A percentile compares a stretch with the other conserved stretches of the same genome.
Evolutionary conservation across 2,888 invertebrate genomes (phyloP).

Genomic region (Isoperla grammatica): DNA sequence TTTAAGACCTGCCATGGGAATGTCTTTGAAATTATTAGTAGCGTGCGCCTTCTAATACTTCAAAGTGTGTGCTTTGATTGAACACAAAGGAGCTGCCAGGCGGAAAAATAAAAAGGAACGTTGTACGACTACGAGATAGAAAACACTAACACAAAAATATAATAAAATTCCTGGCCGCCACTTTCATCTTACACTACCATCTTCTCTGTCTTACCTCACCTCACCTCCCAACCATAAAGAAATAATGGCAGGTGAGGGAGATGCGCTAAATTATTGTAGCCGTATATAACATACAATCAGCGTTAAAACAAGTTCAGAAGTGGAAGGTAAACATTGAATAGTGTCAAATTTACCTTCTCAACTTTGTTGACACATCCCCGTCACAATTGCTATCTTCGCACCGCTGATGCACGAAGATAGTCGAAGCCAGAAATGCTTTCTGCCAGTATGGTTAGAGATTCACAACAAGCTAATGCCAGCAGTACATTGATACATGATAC

Average conservation of each 20-base stretch:
- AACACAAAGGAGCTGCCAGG: conserved; percentile 14
- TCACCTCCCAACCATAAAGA: background rate
- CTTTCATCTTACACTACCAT: conserved; percentile 12
- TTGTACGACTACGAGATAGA: conserved; percentile 17
- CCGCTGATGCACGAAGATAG: too few species aligned
- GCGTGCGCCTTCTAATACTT: conserved; percentile 15
- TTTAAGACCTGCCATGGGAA: background rate
- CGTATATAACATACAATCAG: background rate
- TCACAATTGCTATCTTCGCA: too few species aligned
- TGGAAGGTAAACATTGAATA: too few species aligned
- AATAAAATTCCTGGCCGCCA: background rate
- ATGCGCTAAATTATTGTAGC: background rate
- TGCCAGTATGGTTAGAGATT: too few species aligned
- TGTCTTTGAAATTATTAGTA: conserved; percentile 12
- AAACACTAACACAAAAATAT: conserved; percentile 9
- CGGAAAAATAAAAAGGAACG: conserved; percentile 16
- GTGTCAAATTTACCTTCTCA: too few species aligned
- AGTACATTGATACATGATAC: too few species aligned
- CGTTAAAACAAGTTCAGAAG: conserved; percentile 6
- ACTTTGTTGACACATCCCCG: too few species aligned
- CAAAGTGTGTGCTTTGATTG: conserved; percentile 18
- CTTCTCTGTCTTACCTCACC: background rate
- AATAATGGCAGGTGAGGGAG: background rate
- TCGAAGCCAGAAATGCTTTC: too few species aligned
- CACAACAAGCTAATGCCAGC: too few species aligned